Evolutionary conservation across 1,140 invertebrate species (phyloP).

Genomic region (Steinernema khuongi): DNA sequence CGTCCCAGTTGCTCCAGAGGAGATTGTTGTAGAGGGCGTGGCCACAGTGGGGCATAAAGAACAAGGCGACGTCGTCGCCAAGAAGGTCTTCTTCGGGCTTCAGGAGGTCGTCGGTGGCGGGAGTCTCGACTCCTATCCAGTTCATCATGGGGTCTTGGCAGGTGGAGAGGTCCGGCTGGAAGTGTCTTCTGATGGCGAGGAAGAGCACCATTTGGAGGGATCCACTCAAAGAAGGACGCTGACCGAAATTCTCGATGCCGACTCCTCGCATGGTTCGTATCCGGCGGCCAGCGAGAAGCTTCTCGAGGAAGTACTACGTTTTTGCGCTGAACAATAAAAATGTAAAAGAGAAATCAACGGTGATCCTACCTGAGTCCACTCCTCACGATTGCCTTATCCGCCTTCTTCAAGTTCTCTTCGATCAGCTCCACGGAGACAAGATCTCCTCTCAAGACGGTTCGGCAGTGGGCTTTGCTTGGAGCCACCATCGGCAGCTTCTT

Average conservation of each 20-base stretch:
- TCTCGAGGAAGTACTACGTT: not conserved
- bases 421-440: not conserved
- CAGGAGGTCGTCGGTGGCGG: constrained; percentile 24
- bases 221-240: not conserved
- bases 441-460: not conserved
- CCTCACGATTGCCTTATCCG: not conserved
- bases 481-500: not conserved
- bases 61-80: constrained; percentile 64
- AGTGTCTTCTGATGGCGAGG: not conserved
- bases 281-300: not conserved
- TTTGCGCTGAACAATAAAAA: not conserved
- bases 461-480: not conserved
- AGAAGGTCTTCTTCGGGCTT: constrained; percentile 67
- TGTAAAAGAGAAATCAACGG: not conserved
- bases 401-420: not conserved
- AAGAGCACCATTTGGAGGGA: not conserved
- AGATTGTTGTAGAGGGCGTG: constrained; percentile 76
- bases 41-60: constrained; percentile 76
- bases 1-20: constrained; percentile 72
- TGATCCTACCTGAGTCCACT: not conserved
- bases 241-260: not conserved
- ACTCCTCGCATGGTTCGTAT: not conserved
- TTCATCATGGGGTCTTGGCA: constrained; percentile 35
- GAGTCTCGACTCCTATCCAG: constrained; percentile 21
- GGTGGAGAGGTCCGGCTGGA: not conserved